phyloP scores from a whole-genome alignment of 2,888 invertebrate genomes.

The Brachynemurus nebulosus region DNA sequence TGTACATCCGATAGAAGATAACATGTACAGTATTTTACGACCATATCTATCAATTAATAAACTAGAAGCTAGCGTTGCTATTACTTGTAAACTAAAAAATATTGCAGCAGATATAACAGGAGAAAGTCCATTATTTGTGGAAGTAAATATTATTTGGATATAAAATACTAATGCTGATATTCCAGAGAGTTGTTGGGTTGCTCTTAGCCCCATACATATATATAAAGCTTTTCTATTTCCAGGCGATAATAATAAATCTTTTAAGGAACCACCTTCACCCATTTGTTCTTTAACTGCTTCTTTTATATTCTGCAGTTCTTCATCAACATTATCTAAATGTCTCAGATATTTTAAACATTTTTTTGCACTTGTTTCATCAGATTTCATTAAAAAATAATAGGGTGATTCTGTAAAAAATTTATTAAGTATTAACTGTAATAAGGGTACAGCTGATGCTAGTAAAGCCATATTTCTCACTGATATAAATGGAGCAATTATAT shows the following conservation, averaged over 20 bases:
- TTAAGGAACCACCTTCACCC: slow-evolving; percentile 38
- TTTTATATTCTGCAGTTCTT: slow-evolving; percentile 25
- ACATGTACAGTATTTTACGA: slow-evolving; percentile 35
- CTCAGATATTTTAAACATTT: slow-evolving; percentile 34
- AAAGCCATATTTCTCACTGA: slow-evolving; percentile 36
- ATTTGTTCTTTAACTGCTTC: slow-evolving; percentile 27
- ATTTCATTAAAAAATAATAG: slow-evolving; percentile 32
- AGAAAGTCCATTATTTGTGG: slow-evolving; percentile 29
- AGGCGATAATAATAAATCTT: slow-evolving; percentile 38
- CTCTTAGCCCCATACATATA: slow-evolving; percentile 43
- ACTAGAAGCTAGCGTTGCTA: slow-evolving; percentile 41
- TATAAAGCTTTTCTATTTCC: slow-evolving; percentile 47
- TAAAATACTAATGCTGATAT: slow-evolving; percentile 48
- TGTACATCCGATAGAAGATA: slow-evolving; percentile 34
- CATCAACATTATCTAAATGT: slow-evolving; percentile 26
- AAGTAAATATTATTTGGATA: slow-evolving; percentile 37
- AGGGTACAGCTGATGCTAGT: slow-evolving; percentile 32
- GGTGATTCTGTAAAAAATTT: slow-evolving; percentile 46
- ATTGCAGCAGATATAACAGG: slow-evolving; percentile 26
- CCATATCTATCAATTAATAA: slow-evolving; percentile 43
- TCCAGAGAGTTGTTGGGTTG: slow-evolving; percentile 41
- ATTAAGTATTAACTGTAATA: slow-evolving; percentile 33
- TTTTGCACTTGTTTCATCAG: slow-evolving; percentile 32
- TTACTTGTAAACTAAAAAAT: slow-evolving; percentile 37
- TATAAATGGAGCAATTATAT: slow-evolving; percentile 32